Conservation (phyloP, 2,797 vertebrate genomes). For the Dendrocincla tyrannina region DNA sequence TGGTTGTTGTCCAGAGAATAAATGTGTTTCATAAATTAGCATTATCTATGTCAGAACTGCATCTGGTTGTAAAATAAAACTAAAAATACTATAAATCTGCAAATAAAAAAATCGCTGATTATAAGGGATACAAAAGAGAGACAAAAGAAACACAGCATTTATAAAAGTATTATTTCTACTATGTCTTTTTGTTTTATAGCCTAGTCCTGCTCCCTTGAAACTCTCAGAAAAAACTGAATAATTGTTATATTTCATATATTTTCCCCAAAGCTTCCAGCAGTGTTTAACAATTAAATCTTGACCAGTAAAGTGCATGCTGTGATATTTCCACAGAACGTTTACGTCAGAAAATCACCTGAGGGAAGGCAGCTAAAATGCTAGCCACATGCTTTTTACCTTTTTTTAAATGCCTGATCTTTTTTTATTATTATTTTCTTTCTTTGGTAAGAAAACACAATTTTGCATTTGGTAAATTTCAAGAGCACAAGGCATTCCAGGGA, state of each 20-base stretch:
- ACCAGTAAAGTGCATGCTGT: not conserved
- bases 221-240: not conserved
- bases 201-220: not conserved
- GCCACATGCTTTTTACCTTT: not conserved
- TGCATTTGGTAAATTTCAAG: not conserved
- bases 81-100: not conserved
- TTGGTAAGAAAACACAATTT: not conserved
- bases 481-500: not conserved
- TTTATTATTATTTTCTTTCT: not conserved
- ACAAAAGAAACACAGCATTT: not conserved
- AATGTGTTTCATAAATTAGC: not conserved
- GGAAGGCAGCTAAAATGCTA: not conserved
- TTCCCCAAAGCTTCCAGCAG: not conserved
- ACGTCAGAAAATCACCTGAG: not conserved
- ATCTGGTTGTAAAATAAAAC: not conserved
- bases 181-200: not conserved
- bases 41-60: not conserved
- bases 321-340: not conserved
- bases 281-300: not conserved
- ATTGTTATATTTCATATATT: not conserved
- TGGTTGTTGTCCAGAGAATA: not conserved
- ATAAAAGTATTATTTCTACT: not conserved
- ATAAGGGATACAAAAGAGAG: not conserved
- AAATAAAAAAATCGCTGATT: not conserved
- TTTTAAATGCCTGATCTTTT: not conserved